Base-by-base conservation (phyloP, 2,888 invertebrate species). In the Peribatodes rhomboidaria region DNA sequence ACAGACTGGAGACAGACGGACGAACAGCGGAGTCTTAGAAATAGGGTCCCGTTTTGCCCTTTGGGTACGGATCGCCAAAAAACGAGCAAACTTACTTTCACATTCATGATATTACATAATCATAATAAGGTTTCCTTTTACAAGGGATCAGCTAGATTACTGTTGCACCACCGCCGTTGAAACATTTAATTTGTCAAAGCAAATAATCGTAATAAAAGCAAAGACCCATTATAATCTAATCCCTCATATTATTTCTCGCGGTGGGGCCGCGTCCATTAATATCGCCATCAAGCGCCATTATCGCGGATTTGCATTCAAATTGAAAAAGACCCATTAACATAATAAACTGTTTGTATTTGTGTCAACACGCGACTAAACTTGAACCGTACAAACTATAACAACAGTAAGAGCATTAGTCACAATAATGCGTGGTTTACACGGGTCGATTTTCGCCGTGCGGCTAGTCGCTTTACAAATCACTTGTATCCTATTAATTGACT, bases 261-360 rank as follows among this genome's bases (percentile, higher is more conserved):
- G 35, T 20, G 50, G 18, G 47, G 18, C 14, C 13, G 37, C 20
- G 44, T 37, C 50, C 54, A 37, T 62, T 59, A 59, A 50, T 64
- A 27, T 22, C 54, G 4, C 37, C 33, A 27, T 61, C 33, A 66
- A 39, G n/a, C 27, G 55, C 57, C 56, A 69, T 64, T 64, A 69
- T 71, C 58, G 35, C 20, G 57, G 68, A 82, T 82, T 82, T 77
- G 71, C 82, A 83, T 83, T 78, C 76, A 78, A 78, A 83, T 83
- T 79, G 81, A 80, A 83, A 82, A 80, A 78, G 62, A 18, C 42
- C 61, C 70, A 83, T 81, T 82, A 74, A 62, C 82, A 77, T 82
- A 82, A 75, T 71, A 75, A 78, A 79, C 74, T 75, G 76, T 75
- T 72, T 72, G 75, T 64, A 50, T 73, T 65, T 71, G 73, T 65